A percentile compares a stretch with the other conserved stretches of the same genome.
phyloP scores from a whole-genome alignment of 92 coral and sea anemone species.

The Porites cylindrica region DNA sequence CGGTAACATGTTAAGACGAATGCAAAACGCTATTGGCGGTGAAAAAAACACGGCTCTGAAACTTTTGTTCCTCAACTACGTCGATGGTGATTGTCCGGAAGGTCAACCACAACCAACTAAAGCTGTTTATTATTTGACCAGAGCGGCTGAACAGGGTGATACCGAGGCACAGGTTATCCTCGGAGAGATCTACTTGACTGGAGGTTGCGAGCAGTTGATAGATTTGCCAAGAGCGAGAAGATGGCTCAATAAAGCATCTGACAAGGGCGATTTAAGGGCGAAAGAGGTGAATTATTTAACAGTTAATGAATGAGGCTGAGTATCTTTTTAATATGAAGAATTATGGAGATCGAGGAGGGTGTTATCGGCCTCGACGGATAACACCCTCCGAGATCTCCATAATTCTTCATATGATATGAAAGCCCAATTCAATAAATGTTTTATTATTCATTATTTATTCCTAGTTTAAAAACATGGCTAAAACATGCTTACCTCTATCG shows the following conservation, averaged over 20 bases:
- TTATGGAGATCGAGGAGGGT: too few relatives aligned
- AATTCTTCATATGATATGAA: too few relatives aligned
- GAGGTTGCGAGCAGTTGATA: constrained; percentile 43
- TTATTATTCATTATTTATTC: too few relatives aligned
- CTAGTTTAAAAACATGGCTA: too few relatives aligned
- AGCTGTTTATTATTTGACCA: constrained; percentile 70
- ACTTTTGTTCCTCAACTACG: constrained; percentile 43
- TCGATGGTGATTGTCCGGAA: constrained; percentile 77
- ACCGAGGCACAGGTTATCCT: constrained; percentile 60
- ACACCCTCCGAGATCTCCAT: too few relatives aligned
- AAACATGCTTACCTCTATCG: too few relatives aligned
- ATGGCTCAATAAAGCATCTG: constrained; percentile 70
- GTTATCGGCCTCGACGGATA: too few relatives aligned
- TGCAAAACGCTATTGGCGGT: constrained; percentile 5
- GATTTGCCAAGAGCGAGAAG: constrained; percentile 54
- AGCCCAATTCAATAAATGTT: too few relatives aligned
- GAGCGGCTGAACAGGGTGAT: constrained; percentile 72
- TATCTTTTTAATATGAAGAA: too few relatives aligned
- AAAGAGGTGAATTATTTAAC: not conserved
- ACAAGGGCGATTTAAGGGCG: constrained; percentile 30
- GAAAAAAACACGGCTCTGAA: constrained; percentile 34
- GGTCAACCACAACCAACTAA: constrained; percentile 70
- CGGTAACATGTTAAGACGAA: constrained; percentile 14
- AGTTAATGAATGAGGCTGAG: too few relatives aligned
- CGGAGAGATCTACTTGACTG: constrained; percentile 60